Evolutionary conservation across 1,140 invertebrate species (phyloP), one percentile per base, ranked within the genome.

Genomic region (Ips nitidus): DNA sequence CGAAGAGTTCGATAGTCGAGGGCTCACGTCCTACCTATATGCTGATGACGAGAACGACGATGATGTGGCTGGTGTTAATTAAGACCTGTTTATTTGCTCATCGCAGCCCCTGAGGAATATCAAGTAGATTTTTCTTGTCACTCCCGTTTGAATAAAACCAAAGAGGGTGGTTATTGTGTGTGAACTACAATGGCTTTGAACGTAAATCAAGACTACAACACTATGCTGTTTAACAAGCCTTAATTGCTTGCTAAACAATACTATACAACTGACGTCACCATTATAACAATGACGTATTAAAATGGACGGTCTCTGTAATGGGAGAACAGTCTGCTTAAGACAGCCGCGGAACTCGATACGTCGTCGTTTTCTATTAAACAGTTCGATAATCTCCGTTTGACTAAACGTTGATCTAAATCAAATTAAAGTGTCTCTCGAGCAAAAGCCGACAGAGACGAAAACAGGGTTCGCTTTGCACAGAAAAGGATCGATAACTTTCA

Each of bases 31-130:
- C 45, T 22, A 50, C 45, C 45, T 50, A 50, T 50, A 50, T 50
- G 45, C 45, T 50, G 45, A 50, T 50, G 45, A 45, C 43, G 43
- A 50, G 7, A 22, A 50, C 22, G 45, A 22, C 22, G 22, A 22
- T 22, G 22, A 22, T 22, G 22, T 22, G 22, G 22, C 22, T 22
- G 45, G 45, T 50, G 45, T 22, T 50, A 50, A 50, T 50, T 50
- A 50, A 50, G 45, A 50, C 45, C 45, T 50, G 45, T 50, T 50
- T 50, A 50, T 50, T 50, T 50, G 45, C 45, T 50, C 45, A 6
- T 22, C 22, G 45, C 7, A 22, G 45, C 22, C 45, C 22, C 6
- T 8, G 45, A 22, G 45, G 3, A 50, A 50, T 50, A 50, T 6
- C 45, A 22, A 22, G 22, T 22, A 22, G 45, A 50, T 50, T 50